Base-by-base conservation (phyloP, 2,113 vertebrate species). In the Dicerorhinus sumatrensis region DNA sequence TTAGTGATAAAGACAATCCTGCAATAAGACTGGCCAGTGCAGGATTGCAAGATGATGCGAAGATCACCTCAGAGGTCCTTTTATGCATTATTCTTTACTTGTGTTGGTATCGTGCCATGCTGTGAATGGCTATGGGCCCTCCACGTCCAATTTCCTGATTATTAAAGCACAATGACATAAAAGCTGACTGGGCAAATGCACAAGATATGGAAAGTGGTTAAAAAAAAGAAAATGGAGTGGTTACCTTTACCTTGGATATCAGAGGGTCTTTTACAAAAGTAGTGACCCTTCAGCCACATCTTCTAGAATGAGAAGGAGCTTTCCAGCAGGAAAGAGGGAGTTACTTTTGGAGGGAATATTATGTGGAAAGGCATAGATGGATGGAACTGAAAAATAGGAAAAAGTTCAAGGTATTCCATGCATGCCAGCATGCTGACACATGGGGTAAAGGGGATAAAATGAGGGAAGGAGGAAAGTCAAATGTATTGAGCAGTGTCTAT, bases 21-120 rank as follows among this genome's bases (percentile, higher is more conserved):
- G 56, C 18, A 90, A 1, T n/a, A 77, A 54, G 18, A 51, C 46
- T 58, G 62, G 31, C 31, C 46, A 65, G 5, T 69, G 39, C n/a
- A 86, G 20, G 3, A 51, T 33, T 94, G 1, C 36, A 82, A 8
- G 6, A 16, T 82, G 69, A 54, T 75, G 5, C 51, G 10, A 86
- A 79, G 5, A 70, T 60, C 13, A 73, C 75, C 25, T 79, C 65
- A 69, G 81, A 90, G 58, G 31, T 75, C 9, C 62, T 76, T 77
- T 89, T 29, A 70, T 39, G 29, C 58, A 42, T 80, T 92, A 94
- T 92, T 94, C 29, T 91, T 89, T 39, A 86, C 56, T 70, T 90
- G 9, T 23, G 87, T 79, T 76, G 31, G 11, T 72, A 54, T 85
- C 13, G 36, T 46, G n/a, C 6, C 67, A 84, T 42, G 51, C 13